Conservation (phyloP, 2,888 invertebrate genomes). For the Acronicta psi region DNA sequence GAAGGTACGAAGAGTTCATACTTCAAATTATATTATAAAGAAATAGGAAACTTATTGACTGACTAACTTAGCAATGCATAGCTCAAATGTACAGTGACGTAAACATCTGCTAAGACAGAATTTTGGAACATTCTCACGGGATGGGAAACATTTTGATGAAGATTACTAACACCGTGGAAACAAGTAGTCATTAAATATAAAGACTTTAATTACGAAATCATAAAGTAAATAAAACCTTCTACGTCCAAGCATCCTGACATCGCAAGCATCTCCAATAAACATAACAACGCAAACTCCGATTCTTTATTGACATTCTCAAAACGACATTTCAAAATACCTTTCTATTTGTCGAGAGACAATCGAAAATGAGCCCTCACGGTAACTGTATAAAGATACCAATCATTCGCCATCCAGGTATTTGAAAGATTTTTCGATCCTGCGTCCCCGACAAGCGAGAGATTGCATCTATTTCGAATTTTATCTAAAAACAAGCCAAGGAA, state of each 20-base stretch:
- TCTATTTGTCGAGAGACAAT: constrained; percentile 38
- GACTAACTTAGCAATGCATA: no score
- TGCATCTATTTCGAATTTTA: constrained; percentile 76
- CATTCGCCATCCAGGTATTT: constrained; percentile 61
- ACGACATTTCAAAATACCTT: constrained; percentile 51
- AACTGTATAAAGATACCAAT: constrained; percentile 52
- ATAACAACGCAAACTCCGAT: constrained; percentile 46
- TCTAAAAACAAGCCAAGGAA: constrained; percentile 70
- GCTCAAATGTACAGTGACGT: no score
- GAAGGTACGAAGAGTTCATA: constrained; percentile 15
- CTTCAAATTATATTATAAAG: no score
- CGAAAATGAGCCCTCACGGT: constrained; percentile 55
- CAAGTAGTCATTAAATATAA: constrained; percentile 16
- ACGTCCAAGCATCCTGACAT: constrained; percentile 33
- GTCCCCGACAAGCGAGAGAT: constrained; percentile 69
- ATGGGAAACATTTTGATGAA: no score
- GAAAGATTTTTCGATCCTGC: constrained; percentile 64
- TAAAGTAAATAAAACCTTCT: constrained; percentile 39
- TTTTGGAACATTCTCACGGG: no score
- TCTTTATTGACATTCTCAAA: constrained; percentile 60
- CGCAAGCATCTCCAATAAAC: constrained; percentile 52
- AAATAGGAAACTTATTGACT: no score
- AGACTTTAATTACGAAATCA: constrained; percentile 33
- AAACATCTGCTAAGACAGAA: no score
- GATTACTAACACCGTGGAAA: no score